Percentiles rank a stretch among this genome's conserved stretches.
phyloP scores from a whole-genome alignment of 1,140 invertebrate species.

The Lordiphosa clarofinis region DNA sequence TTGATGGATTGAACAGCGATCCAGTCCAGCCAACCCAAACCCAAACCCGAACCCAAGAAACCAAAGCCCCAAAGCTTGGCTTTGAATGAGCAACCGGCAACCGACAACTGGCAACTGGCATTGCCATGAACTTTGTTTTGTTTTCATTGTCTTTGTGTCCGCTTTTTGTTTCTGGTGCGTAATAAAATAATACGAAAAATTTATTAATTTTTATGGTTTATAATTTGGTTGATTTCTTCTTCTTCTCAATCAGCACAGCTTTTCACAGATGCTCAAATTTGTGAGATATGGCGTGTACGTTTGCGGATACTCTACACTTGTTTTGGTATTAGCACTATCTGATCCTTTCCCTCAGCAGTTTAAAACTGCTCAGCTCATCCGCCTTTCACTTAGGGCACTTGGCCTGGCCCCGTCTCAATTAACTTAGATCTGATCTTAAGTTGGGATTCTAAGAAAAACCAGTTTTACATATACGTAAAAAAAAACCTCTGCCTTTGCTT shows the following conservation, averaged over 20 bases:
- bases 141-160: constrained; percentile 50
- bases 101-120: constrained; percentile 42
- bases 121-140: constrained; percentile 57
- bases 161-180: constrained; percentile 45
- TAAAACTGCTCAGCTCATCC: constrained; percentile 38
- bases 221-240: constrained; percentile 58
- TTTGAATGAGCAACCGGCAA: constrained; percentile 37
- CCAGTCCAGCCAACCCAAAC: constrained; percentile 17
- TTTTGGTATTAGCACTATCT: constrained; percentile 39
- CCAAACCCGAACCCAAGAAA: constrained; percentile 12
- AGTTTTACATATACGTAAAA: constrained; percentile 40
- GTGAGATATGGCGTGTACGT: constrained; percentile 8
- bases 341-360: constrained; percentile 47
- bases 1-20: constrained; percentile 69
- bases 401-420: constrained; percentile 50
- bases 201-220: constrained; percentile 70
- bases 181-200: constrained; percentile 69
- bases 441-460: constrained; percentile 39
- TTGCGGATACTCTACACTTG: constrained; percentile 34
- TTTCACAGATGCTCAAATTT: constrained; percentile 26
- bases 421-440: constrained; percentile 63
- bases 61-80: constrained; percentile 21
- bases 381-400: constrained; percentile 47
- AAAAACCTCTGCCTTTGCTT: constrained; percentile 15
- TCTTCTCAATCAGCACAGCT: constrained; percentile 34